These are phyloP conservation scores for Sycophila sp. DNA, from an alignment of 1,140 invertebrate genomes.

Conservation along the genomic window DNA sequence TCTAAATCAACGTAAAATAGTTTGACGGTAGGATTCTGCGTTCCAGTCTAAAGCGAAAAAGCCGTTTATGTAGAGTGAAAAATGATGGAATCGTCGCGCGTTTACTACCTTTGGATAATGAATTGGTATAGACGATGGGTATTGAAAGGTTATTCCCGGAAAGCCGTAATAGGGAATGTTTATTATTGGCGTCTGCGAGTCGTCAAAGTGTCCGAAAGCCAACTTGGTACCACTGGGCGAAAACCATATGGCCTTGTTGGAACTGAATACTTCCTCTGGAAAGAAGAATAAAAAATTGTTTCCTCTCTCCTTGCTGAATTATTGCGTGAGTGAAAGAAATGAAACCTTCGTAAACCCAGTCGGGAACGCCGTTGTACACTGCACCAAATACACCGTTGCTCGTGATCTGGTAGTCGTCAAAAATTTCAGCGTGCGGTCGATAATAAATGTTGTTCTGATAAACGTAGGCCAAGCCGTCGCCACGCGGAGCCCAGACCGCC, in stretches of 20 bases:
- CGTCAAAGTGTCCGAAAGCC: constrained; percentile 87
- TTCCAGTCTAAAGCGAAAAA: constrained; percentile 72
- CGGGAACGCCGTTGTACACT: constrained; percentile 80
- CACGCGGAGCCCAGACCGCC: constrained; percentile 77
- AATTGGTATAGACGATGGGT: constrained; percentile 72
- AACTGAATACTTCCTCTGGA: constrained; percentile 90
- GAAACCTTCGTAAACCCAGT: constrained; percentile 85
- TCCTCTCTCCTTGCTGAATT: no score
- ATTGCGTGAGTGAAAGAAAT: not conserved
- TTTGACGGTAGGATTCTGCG: constrained; percentile 79
- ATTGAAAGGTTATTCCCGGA: constrained; percentile 70
- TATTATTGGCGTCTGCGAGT: constrained; percentile 73
- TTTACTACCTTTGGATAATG: constrained; percentile 84
- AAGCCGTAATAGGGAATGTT: constrained; percentile 71
- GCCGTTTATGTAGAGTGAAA: no score
- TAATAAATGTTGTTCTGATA: constrained; percentile 85
- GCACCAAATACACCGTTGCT: constrained; percentile 64
- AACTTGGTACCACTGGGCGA: constrained; percentile 82
- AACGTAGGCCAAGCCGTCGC: constrained; percentile 80
- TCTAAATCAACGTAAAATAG: constrained; percentile 74
- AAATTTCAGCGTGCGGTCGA: constrained; percentile 63
- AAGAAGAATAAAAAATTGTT: constrained; percentile 40
- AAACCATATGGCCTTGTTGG: constrained; percentile 89
- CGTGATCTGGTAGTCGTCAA: constrained; percentile 68
- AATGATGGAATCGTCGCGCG: no score